Percentiles rank a stretch among this genome's conserved stretches.
Evolutionary conservation across 1,140 invertebrate species (phyloP).

Genomic region (Araneus ventricosus): DNA sequence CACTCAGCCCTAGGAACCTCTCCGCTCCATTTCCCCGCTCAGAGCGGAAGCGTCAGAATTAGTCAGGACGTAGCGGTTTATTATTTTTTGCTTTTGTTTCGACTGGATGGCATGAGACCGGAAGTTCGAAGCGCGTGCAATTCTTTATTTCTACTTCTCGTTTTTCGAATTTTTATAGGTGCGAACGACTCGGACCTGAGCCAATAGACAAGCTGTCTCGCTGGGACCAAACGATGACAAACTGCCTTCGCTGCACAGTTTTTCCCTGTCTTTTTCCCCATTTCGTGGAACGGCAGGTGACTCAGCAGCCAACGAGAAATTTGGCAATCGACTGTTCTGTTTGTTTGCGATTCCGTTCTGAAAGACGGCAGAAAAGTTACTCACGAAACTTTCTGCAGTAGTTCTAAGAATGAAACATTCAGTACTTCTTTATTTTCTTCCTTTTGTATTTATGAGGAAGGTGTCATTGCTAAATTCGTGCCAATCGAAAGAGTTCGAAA

Average conservation of each 20-base stretch:
- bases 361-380: no score
- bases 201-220: slow-evolving; percentile 37
- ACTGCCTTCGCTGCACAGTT: background rate
- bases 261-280: background rate
- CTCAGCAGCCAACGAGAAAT: background rate
- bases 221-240: no score
- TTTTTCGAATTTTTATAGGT: slow-evolving; percentile 27
- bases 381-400: no score
- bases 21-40: slow-evolving; percentile 57
- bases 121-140: slow-evolving; percentile 44
- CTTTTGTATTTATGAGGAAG: no score
- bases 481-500: no score
- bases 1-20: slow-evolving; percentile 47
- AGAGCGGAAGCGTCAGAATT: slow-evolving; percentile 63
- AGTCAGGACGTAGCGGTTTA: slow-evolving; percentile 59
- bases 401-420: no score
- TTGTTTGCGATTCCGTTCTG: background rate
- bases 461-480: no score
- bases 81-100: slow-evolving; percentile 34
- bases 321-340: background rate
- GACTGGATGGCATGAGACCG: slow-evolving; percentile 56
- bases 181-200: background rate
- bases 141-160: slow-evolving; percentile 37
- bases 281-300: background rate
- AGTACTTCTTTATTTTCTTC: no score